Evolutionary conservation across 2,113 vertebrate genomes (phyloP), one percentile per base, ranked within the genome.

Genomic region (Esox niger): DNA sequence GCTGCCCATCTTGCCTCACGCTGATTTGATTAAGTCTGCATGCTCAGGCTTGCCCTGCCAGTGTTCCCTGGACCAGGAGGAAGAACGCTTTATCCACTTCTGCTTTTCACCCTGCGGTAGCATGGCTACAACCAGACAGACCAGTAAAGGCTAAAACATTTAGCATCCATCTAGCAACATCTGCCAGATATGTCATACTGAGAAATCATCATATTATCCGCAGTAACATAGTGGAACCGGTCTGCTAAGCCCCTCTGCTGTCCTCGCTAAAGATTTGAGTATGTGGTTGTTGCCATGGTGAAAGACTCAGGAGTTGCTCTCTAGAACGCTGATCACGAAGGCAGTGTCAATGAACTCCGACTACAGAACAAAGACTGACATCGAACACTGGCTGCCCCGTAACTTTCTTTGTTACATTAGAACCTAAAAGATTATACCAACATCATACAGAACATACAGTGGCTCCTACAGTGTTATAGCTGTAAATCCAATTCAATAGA

Each of bases 21-120:
- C 65, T 35, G 66, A 83, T 71, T 73, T 78, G 68, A 87, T 79
- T 73, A 81, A 76, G 58, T 64, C 68, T 77, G 78, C 83, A 85
- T 84, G 79, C 59, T 79, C 69, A 76, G 82, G 64, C 84, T 70
- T 81, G 81, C 68, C n/a, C n/a, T n/a, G n/a, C n/a, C 74, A 54
- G 54, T 32, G 69, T 15, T 67, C 56, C 29, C 27, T 0, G 4
- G 20, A 60, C 54, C 59, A 62, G 5, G 21, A 52, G 47, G 43
- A 54, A 62, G 63, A 80, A 30, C 30, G 35, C 64, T 72, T 69
- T 65, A 63, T 79, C 46, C 54, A 67, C 17, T 25, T n/a, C 15
- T 63, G 46, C n/a, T 2, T 17, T 52, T 4, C 21, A 21, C 20
- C 20, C 15, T 52, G 21, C 15, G 8, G 5, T 52, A 23, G 67